Percentiles rank a stretch among this genome's conserved stretches.
Evolutionary conservation across 2,113 vertebrate genomes (phyloP).

Genomic region (Macroglossus sobrinus): DNA sequence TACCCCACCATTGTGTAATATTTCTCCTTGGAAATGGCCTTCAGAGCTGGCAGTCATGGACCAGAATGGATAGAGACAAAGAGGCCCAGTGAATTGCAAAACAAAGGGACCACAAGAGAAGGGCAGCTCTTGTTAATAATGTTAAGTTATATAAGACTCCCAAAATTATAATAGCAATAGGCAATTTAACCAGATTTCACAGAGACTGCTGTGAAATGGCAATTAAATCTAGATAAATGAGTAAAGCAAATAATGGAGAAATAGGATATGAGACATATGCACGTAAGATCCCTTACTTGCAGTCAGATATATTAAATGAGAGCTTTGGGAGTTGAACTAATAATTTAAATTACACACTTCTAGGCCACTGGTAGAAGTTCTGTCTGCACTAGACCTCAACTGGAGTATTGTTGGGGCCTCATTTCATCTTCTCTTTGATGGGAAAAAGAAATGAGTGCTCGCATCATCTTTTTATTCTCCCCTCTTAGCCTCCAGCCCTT

Average conservation of each 20-base stretch:
- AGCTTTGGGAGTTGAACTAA: slow-evolving; percentile 42
- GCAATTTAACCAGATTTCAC: slow-evolving; percentile 69
- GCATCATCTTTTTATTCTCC: neutral
- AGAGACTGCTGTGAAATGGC: slow-evolving; percentile 60
- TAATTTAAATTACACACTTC: slow-evolving; percentile 65
- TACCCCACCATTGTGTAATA: fast-evolving
- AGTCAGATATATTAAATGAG: slow-evolving; percentile 66
- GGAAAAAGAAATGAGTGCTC: neutral
- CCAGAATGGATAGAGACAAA: neutral
- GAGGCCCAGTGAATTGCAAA: neutral
- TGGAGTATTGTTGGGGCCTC: neutral
- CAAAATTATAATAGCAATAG: slow-evolving; percentile 46
- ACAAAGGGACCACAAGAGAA: neutral
- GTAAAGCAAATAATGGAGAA: slow-evolving; percentile 66
- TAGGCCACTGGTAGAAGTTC: neutral
- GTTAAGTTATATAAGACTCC: slow-evolving; percentile 41
- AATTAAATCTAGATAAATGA: slow-evolving; percentile 67
- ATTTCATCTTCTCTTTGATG: neutral
- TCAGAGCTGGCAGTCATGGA: neutral
- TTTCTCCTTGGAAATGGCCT: neutral
- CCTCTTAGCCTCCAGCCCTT: neutral
- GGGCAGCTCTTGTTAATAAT: slow-evolving; percentile 23
- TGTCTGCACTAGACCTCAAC: neutral
- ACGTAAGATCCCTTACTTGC: slow-evolving; percentile 58
- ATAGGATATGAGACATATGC: slow-evolving; percentile 29